These are phyloP conservation scores for Canis aureus DNA, from an alignment of 2,113 vertebrate species.

Conservation along the genomic window DNA sequence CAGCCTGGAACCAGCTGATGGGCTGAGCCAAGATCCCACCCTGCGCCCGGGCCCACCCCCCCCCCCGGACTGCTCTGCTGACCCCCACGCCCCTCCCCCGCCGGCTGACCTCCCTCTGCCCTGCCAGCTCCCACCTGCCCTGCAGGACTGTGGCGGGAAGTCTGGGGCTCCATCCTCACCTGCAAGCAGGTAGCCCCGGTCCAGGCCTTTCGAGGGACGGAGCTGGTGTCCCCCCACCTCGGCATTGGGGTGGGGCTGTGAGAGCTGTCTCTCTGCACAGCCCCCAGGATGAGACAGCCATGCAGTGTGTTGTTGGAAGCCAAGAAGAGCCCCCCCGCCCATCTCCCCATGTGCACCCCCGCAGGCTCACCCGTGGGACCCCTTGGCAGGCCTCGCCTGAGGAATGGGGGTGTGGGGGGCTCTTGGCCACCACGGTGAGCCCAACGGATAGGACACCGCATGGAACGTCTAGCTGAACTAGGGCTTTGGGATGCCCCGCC, in stretches of 20 bases:
- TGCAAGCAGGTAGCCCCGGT: background rate
- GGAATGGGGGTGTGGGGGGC: background rate
- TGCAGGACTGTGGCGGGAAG: background rate
- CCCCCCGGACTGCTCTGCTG: background rate
- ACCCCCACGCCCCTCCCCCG: background rate
- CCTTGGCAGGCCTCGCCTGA: background rate
- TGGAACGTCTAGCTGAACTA: background rate
- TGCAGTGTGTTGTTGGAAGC: background rate
- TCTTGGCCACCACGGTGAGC: background rate
- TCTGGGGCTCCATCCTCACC: background rate
- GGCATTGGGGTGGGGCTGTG: background rate
- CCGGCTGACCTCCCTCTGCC: background rate
- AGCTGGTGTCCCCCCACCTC: background rate
- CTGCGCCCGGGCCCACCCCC: background rate
- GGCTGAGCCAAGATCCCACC: background rate
- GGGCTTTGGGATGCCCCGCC: background rate
- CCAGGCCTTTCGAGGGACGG: background rate
- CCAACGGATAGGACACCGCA: background rate
- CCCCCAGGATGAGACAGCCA: background rate
- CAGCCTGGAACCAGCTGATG: background rate
- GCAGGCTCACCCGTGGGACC: background rate
- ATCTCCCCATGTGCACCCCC: background rate
- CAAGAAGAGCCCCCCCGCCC: background rate
- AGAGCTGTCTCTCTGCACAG: background rate
- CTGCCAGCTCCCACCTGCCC: accelerated